Evolutionary conservation across 1,140 invertebrate genomes (phyloP).

Genomic region (Grapholita molesta): DNA sequence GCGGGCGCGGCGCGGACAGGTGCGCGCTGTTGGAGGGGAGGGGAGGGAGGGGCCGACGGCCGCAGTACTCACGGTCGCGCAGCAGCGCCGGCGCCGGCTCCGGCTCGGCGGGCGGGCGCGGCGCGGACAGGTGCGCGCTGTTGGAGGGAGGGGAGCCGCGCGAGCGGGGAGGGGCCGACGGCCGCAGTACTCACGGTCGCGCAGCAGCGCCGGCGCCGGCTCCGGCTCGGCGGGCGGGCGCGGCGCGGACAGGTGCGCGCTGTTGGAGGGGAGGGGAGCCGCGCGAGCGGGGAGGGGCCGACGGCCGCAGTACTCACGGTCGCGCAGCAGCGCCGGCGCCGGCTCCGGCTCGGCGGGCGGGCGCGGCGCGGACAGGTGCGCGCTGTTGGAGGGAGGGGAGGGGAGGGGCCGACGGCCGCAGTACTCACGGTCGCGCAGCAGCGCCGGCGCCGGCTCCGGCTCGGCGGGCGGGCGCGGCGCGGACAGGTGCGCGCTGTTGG

Average conservation of each 20-base stretch:
- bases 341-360: neutral
- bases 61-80: too few relatives aligned
- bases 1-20: too few relatives aligned
- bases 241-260: neutral
- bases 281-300: neutral
- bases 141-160: neutral
- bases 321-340: neutral
- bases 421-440: neutral
- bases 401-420: neutral
- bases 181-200: constrained; percentile 11
- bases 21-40: too few relatives aligned
- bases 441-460: neutral
- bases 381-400: neutral
- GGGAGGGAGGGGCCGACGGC: too few relatives aligned
- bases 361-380: neutral
- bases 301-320: neutral
- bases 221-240: neutral
- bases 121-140: too few relatives aligned
- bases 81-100: too few relatives aligned
- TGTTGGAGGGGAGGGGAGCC: too few relatives aligned
- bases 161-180: neutral
- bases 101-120: too few relatives aligned
- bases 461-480: neutral
- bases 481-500: constrained; percentile 20
- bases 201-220: neutral